These are phyloP conservation scores for Camponotus pennsylvanicus DNA, from an alignment of 1,140 invertebrate species.

Conservation along the genomic window DNA sequence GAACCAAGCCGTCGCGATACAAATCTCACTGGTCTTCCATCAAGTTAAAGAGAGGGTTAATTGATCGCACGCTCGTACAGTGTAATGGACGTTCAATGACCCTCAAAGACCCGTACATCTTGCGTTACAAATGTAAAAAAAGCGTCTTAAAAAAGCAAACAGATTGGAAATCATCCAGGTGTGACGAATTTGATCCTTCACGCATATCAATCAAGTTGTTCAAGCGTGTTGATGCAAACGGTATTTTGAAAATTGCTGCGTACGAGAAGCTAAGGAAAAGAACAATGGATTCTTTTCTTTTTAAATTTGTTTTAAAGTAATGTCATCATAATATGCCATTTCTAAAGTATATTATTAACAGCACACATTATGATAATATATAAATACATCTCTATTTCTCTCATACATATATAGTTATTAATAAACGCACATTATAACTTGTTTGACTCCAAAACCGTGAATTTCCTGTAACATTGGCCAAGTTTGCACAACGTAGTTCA, in stretches of 20 bases:
- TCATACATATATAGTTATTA: no score
- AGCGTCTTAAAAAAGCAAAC: slow-evolving; percentile 44
- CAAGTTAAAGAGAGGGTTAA: slow-evolving; percentile 39
- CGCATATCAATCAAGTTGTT: slow-evolving; percentile 31
- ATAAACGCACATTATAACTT: not conserved
- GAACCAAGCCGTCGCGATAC: slow-evolving; percentile 44
- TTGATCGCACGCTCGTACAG: slow-evolving; percentile 12
- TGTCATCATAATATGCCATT: slow-evolving; percentile 6
- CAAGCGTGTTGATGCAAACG: not conserved
- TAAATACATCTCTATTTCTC: not conserved
- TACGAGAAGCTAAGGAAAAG: no score
- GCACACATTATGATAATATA: not conserved
- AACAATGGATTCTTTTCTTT: not conserved
- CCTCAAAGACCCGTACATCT: slow-evolving; percentile 29
- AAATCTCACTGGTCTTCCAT: slow-evolving; percentile 35
- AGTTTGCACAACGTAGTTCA: not conserved
- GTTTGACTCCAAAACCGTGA: not conserved
- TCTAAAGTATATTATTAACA: not conserved
- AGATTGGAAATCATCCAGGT: slow-evolving; percentile 25
- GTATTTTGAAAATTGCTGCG: not conserved
- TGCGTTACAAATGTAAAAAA: slow-evolving; percentile 19
- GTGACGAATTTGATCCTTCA: slow-evolving; percentile 42
- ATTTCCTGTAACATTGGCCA: not conserved
- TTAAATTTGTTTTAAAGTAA: not conserved
- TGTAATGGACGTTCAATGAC: slow-evolving; percentile 26